Percentiles rank a stretch among this genome's conserved stretches.
These are phyloP conservation scores for Zelostemma sp. DNA, from an alignment of 1,140 invertebrate species.

Conservation along the genomic window DNA sequence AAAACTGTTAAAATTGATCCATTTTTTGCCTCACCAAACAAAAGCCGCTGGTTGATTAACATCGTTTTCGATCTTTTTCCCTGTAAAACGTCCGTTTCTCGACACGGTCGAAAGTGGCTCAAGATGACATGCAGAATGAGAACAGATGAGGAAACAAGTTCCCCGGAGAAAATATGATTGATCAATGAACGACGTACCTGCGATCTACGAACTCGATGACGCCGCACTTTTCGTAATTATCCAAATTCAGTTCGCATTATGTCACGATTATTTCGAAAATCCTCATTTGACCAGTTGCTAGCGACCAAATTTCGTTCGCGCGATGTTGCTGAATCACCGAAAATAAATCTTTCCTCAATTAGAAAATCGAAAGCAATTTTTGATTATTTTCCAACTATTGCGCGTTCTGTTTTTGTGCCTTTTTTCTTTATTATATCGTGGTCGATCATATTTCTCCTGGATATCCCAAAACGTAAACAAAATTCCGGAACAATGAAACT, in stretches of 20 bases:
- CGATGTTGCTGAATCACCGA: too few relatives aligned
- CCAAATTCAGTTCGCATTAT: background rate
- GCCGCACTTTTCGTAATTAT: slow-evolving; percentile 7
- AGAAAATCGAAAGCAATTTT: too few relatives aligned
- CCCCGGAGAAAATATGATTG: slow-evolving; percentile 9
- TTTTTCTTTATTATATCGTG: too few relatives aligned
- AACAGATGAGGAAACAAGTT: slow-evolving; percentile 10
- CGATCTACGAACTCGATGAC: background rate
- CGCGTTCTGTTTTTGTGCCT: too few relatives aligned
- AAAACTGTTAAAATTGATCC: background rate
- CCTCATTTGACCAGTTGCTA: background rate
- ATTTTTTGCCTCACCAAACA: background rate
- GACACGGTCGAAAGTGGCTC: slow-evolving; percentile 11
- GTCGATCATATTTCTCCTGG: background rate
- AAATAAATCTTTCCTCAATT: too few relatives aligned
- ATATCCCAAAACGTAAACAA: background rate
- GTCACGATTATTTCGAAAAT: background rate
- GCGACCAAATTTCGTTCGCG: too few relatives aligned
- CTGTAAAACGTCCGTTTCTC: background rate
- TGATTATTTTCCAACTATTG: too few relatives aligned
- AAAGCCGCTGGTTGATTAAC: slow-evolving; percentile 4
- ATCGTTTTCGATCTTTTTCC: background rate
- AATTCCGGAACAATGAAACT: slow-evolving; percentile 23
- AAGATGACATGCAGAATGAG: slow-evolving; percentile 7
- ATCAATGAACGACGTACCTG: slow-evolving; percentile 10